Conservation (phyloP, 2,797 vertebrate genomes). For the Poeciliopsis presidionis region DNA sequence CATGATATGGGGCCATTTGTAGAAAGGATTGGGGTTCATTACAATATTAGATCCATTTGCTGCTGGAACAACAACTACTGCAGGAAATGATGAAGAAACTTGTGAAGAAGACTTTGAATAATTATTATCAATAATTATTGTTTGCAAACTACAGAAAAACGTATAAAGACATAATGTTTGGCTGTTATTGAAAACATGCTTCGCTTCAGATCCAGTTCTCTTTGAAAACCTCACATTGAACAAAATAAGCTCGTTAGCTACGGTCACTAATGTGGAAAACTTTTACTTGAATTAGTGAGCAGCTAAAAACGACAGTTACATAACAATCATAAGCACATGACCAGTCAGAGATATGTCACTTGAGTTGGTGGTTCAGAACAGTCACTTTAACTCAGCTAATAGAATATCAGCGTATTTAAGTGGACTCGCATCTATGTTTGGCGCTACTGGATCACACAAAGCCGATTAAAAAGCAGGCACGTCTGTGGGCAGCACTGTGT, state of each 20-base stretch:
- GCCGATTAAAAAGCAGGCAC: not conserved
- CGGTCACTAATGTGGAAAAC: not conserved
- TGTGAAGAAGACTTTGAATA: too few species aligned
- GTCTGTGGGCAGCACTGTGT: not conserved
- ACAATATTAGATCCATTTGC: too few species aligned
- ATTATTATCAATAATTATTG: not conserved
- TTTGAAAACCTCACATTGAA: not conserved
- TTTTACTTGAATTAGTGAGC: not conserved
- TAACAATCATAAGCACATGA: not conserved
- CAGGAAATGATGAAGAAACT: too few species aligned
- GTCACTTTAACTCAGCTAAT: not conserved
- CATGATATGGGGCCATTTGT: not conserved
- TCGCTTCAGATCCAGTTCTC: not conserved
- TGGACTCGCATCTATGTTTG: not conserved
- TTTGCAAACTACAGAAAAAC: not conserved
- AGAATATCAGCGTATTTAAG: slow-evolving; percentile 1
- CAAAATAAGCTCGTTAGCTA: not conserved
- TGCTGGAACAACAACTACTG: too few species aligned
- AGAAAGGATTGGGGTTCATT: not conserved
- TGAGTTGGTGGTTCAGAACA: not conserved
- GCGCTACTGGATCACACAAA: not conserved
- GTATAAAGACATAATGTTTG: not conserved
- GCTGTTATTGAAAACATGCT: not conserved
- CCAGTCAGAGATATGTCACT: not conserved
- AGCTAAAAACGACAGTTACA: not conserved